Evolutionary conservation across 1,140 invertebrate species (phyloP), one percentile per base, ranked within the genome.

Genomic region (Samia ricini): DNA sequence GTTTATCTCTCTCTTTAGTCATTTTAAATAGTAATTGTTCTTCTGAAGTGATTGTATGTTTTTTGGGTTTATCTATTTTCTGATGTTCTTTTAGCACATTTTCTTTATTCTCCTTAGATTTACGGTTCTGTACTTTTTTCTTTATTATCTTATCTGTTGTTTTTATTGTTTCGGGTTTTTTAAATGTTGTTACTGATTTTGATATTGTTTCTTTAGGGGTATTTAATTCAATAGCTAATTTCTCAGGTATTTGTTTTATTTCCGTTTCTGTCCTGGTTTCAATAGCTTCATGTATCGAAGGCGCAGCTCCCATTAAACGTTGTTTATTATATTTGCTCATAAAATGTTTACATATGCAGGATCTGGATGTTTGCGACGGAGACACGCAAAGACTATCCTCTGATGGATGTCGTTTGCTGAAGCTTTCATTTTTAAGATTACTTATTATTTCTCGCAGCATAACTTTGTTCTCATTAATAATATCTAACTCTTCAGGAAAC

Each of bases 1-100:
- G 6, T 50, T 68, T 63, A 50, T 50, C 57, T 23, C 54, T 64
- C 20, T 61, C 12, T 57, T 57, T 68, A 21, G 64, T 68, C 42
- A 64, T 61, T 54, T 61, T 60, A 29, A 61, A 48, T 50, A 64
- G 60, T 42, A 55, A 18, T 33, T 23, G 55, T 29, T 61, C 49
- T 61, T 58, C 60, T 33, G 26, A 50, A 19, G 15, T 24, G 4
- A 36, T 20, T 22, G 52, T 7, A 12, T 42, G 19, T 19, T 33
- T 42, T 1, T 19, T 12, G 15, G 23, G 15, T 20, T 57, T 57
- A 36, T 15, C 2, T 36, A 33, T 29, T 57, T 42, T 42, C 8
- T 58, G n/a, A 21, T 21, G 6, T 20, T 58, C 56, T 42, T 6
- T 15, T 10, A 15, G n/a, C 4, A n/a, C 21, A 22, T 59, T 59